These are phyloP conservation scores for Drosophila affinis DNA, from an alignment of 2,888 invertebrate species.

Conservation along the genomic window DNA sequence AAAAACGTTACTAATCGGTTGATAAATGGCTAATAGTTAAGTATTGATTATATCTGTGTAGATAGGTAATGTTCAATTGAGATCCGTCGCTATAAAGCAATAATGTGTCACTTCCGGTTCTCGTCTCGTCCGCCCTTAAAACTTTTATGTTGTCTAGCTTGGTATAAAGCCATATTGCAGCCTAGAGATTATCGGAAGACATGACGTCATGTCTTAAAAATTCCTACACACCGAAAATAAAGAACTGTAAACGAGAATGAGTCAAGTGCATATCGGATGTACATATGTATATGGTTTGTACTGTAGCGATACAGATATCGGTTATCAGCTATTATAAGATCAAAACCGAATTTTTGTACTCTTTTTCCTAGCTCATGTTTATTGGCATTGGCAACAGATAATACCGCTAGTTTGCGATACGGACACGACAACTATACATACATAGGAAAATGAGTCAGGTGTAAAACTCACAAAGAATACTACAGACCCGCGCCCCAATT, in stretches of 20 bases:
- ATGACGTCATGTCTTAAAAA: conserved; percentile 59
- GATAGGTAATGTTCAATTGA: neutral
- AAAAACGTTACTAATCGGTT: too few relatives aligned
- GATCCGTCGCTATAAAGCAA: neutral
- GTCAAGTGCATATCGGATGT: conserved; percentile 51
- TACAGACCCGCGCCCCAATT: conserved; percentile 22
- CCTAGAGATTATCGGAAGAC: conserved; percentile 1
- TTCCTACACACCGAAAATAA: conserved; percentile 23
- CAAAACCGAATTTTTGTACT: conserved; percentile 45
- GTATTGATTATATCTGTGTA: neutral
- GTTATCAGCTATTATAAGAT: conserved; percentile 64
- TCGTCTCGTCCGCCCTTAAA: neutral
- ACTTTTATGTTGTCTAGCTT: neutral
- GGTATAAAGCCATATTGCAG: neutral
- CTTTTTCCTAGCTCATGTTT: conserved; percentile 28
- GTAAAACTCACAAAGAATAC: conserved; percentile 26
- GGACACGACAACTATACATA: conserved; percentile 21
- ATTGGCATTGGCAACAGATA: conserved; percentile 35
- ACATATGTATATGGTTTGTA: neutral
- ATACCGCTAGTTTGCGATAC: conserved; percentile 36
- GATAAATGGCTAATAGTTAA: neutral
- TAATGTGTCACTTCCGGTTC: conserved; percentile 38
- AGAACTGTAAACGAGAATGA: conserved; percentile 50
- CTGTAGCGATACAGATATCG: conserved; percentile 30
- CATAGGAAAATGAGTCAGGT: conserved; percentile 51